Base-by-base conservation (phyloP, 2,888 invertebrate species). In the Mamestra brassicae region DNA sequence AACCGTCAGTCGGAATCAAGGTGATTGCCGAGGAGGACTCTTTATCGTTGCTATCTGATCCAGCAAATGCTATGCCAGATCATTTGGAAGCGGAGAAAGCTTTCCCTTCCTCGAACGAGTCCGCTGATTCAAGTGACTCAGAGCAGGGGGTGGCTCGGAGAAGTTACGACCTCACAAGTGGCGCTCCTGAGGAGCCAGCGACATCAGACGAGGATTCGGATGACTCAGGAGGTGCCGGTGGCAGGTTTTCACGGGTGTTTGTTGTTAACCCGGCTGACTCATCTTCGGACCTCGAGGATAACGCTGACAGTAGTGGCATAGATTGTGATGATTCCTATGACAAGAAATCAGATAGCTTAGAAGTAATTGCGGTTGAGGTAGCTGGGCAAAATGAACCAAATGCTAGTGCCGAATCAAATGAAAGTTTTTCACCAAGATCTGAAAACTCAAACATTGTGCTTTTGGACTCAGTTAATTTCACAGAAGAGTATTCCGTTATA, bases 251-350 rank as follows among this genome's bases (percentile, higher is more conserved):
- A 54, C 97, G 97, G 72, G 97, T 98, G 34, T 98, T 98, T 89
- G 97, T 98, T 1, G 97, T 98, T 36, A 98, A 98, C 88, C 97
- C 97, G 10, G 95, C 94, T 36, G 97, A 97, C 68, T 97, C 97
- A 10, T 97, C 97, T 4, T 97, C 97, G 0, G 97, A 97, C 70
- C 94, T 97, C 60, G 97, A 97, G 71, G 96, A 97, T 85, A 97
- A 97, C 74, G 97, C 97, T 1, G 97, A 97, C 80, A 96, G 97
- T 81, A 97, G 97, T 74, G 97, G 97, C 61, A 97, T 96, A 66
- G 97, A 97, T 86, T 97, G 97, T 65, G 97, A 97, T 52, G 97
- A 98, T 89, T 97, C 97, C 82, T 97, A 97, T 85, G 96, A 96
- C 85, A 95, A 94, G 86, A 96, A 95, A 87, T 95, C 95, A 2